Evolutionary conservation across 2,113 vertebrate species (phyloP), one percentile per base, ranked within the genome.

Genomic region (Puffinus mauretanicus): DNA sequence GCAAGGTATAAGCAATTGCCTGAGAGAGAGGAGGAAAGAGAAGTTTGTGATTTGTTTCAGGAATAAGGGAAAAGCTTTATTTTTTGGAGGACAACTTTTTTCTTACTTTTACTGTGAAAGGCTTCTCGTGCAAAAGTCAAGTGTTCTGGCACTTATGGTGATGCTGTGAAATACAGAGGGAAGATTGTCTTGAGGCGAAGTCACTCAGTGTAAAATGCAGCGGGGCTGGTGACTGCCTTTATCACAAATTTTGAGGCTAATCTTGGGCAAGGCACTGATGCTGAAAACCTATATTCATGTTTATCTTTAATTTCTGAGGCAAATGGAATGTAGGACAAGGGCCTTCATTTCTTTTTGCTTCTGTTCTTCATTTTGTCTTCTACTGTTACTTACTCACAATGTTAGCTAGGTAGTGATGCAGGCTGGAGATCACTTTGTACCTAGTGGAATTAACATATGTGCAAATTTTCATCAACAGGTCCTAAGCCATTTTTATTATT

Each of bases 401-500:
- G 0, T 32, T 71, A 62, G 21, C 24, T 58, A 36, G 15, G 18
- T 29, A 46, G 25, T 16, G 46, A 62, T 19, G 20, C 36, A 54
- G 46, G 36, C 34, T 72, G 40, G 47, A 78, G 44, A 65, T 51
- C 22, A 10, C 30, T 80, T 86, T 84, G 58, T 79, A 62, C 10
- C 36, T 9, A 32, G 29, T 29, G 58, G 20, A 76, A 73, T 61
- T 82, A 94, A 96, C 19, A 9, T 36, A 8, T 25, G 13, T 92
- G 67, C 65, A 71, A 96, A 86, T 95, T 95, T 83, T 86, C 86
- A 40, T 96, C 73, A 38, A 96, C 96, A 99, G 99, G 98, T 90
- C 98, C 98, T 51, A 97, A 97, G 26, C 98, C 98, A 3, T 98
- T 98, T 97, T 95, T 99, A 76, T 95, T 99, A 29, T 99, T 99